Evolutionary conservation across 2,888 invertebrate genomes (phyloP).

Genomic region (Hirudinaria manillensis): DNA sequence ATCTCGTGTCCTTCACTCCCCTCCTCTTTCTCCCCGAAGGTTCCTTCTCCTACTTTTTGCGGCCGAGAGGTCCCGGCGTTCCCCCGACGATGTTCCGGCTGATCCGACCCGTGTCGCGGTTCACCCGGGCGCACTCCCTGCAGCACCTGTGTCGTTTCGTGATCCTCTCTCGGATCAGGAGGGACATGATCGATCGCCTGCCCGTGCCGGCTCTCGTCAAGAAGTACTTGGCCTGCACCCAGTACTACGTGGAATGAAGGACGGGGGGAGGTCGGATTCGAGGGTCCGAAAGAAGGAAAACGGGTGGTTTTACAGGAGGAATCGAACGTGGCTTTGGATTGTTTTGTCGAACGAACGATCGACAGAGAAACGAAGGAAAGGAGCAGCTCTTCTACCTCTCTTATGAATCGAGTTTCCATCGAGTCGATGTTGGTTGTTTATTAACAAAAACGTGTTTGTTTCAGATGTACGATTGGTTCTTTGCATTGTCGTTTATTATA

Average conservation of each 20-base stretch:
- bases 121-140: slow-evolving; percentile 63
- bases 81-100: slow-evolving; percentile 66
- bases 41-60: slow-evolving; percentile 67
- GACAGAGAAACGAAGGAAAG: too few species aligned
- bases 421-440: too few species aligned
- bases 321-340: too few species aligned
- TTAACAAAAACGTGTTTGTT: too few species aligned
- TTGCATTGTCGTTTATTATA: too few species aligned
- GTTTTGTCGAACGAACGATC: too few species aligned
- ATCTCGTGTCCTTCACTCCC: not conserved
- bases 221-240: slow-evolving; percentile 48
- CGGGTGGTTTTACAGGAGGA: too few species aligned
- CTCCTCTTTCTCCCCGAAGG: not conserved
- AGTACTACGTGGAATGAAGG: slow-evolving; percentile 39
- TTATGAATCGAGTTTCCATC: too few species aligned
- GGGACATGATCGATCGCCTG: slow-evolving; percentile 65
- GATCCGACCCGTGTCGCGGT: slow-evolving; percentile 68
- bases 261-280: not conserved
- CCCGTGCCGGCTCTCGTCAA: slow-evolving; percentile 61
- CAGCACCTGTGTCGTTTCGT: slow-evolving; percentile 66
- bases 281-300: too few species aligned
- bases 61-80: slow-evolving; percentile 60
- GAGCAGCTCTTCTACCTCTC: too few species aligned
- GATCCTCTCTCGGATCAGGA: slow-evolving; percentile 64
- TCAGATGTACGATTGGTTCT: too few species aligned